Conservation (phyloP, 2,888 invertebrate genomes). For the Stegophylla sp. region DNA sequence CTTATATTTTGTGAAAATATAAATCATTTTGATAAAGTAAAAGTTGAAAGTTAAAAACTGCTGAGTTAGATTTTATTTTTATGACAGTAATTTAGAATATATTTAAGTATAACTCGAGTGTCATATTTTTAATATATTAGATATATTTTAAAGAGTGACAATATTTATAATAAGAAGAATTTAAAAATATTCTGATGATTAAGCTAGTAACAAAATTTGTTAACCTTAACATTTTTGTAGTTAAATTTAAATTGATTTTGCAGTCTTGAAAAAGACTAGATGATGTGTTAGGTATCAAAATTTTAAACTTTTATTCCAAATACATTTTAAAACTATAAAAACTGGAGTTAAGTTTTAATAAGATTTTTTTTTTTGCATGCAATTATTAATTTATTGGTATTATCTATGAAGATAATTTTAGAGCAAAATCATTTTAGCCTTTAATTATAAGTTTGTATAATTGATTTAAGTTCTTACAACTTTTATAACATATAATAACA, state of each 20-base stretch:
- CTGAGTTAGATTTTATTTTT: constrained; percentile 1
- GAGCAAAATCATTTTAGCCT: constrained; percentile 51
- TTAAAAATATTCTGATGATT: background rate
- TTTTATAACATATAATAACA: constrained; percentile 15
- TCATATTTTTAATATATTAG: background rate
- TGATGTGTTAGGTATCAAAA: too few species aligned
- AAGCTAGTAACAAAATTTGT: background rate
- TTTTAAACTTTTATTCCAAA: too few species aligned
- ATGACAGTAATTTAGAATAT: background rate
- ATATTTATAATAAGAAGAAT: background rate
- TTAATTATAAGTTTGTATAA: constrained; percentile 35
- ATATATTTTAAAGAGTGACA: background rate
- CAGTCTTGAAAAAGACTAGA: too few species aligned
- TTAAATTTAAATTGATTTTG: too few species aligned
- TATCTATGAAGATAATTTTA: constrained; percentile 28
- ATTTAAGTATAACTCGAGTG: background rate
- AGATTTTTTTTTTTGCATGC: background rate
- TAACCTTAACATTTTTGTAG: too few species aligned
- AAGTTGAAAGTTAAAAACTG: background rate
- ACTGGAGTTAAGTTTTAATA: background rate
- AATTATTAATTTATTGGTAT: constrained; percentile 17
- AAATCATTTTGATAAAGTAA: background rate
- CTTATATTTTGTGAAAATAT: too few species aligned
- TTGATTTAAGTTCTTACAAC: constrained; percentile 17
- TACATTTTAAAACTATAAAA: background rate